These are phyloP conservation scores for Misgurnus anguillicaudatus DNA, from an alignment of 2,113 vertebrate genomes.

Conservation along the genomic window DNA sequence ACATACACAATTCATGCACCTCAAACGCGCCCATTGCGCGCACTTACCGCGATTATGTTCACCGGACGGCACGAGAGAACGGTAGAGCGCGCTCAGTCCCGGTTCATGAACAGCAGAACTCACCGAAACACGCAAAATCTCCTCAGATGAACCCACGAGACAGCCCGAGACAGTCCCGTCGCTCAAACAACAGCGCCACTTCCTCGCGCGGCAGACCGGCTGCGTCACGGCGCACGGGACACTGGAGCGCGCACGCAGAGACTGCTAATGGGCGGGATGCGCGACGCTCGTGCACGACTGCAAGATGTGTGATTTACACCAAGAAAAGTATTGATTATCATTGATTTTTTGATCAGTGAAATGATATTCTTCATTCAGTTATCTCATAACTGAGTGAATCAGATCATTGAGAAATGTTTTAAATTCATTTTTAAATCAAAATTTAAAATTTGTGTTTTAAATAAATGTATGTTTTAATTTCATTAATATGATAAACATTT, in stretches of 20 bases:
- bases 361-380: too few relatives aligned
- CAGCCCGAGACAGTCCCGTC: constrained; percentile 72
- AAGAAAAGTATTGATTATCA: not conserved
- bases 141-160: constrained; percentile 60
- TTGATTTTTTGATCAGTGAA: too few relatives aligned
- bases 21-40: not conserved
- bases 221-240: constrained; percentile 26
- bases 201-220: constrained; percentile 55
- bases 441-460: too few relatives aligned
- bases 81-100: constrained; percentile 9
- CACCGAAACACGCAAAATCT: not conserved
- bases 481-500: too few relatives aligned
- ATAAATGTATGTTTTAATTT: too few relatives aligned
- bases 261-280: not conserved
- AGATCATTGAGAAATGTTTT: too few relatives aligned
- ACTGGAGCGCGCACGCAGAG: constrained; percentile 19
- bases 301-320: not conserved
- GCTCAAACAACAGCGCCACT: constrained; percentile 71
- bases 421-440: too few relatives aligned
- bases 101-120: constrained; percentile 6
- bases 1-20: not conserved
- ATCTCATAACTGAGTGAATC: too few relatives aligned
- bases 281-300: not conserved
- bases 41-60: constrained; percentile 13
- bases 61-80: constrained; percentile 2